These are phyloP conservation scores for Diplazon laetatorius DNA, from an alignment of 2,888 invertebrate species.

Conservation along the genomic window DNA sequence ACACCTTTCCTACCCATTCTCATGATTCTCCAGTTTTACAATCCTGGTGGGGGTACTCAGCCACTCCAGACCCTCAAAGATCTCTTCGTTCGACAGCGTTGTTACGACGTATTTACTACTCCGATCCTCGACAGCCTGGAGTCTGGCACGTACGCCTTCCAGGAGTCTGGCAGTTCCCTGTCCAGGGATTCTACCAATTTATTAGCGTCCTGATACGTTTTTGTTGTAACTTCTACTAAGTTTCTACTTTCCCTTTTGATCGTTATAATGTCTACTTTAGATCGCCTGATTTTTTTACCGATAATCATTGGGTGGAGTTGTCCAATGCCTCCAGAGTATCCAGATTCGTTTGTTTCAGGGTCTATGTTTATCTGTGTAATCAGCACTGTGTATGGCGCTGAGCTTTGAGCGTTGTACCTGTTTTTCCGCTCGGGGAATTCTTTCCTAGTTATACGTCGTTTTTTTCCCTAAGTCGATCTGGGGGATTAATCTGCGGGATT, in stretches of 20 bases:
- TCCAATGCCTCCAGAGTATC: neutral
- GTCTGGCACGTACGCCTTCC: slow-evolving; percentile 28
- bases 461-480: too few species aligned
- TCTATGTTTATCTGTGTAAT: neutral
- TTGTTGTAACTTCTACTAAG: slow-evolving; percentile 1
- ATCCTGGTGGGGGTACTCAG: too few species aligned
- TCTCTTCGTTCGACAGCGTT: too few species aligned
- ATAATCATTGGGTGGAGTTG: neutral
- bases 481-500: too few species aligned
- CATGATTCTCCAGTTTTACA: too few species aligned
- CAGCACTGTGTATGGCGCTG: neutral
- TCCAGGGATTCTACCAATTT: neutral
- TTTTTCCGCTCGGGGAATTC: slow-evolving; percentile 5
- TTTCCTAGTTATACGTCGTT: too few species aligned
- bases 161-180: neutral
- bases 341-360: neutral
- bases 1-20: too few species aligned
- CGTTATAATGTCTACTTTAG: neutral
- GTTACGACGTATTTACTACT: too few species aligned
- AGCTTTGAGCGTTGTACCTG: neutral
- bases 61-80: too few species aligned
- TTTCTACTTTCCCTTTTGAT: slow-evolving; percentile 18
- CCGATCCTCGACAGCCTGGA: neutral
- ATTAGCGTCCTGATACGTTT: neutral
- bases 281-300: neutral